Evolutionary conservation across 2,797 vertebrate species (phyloP).

Genomic region (Acropternis orthonyx): DNA sequence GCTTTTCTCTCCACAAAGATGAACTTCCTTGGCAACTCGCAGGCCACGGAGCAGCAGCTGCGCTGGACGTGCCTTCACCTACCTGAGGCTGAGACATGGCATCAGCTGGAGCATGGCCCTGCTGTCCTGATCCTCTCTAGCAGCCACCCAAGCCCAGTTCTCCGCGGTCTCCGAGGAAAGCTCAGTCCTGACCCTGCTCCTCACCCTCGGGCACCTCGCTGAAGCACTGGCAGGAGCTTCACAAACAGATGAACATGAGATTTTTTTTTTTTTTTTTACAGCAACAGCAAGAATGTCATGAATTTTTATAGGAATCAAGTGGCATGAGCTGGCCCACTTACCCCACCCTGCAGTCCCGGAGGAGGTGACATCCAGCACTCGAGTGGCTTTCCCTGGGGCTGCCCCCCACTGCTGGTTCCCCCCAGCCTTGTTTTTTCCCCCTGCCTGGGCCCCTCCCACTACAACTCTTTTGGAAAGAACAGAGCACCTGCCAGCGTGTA

Average conservation of each 20-base stretch:
- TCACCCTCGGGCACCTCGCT: background rate
- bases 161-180: background rate
- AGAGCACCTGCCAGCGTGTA: slow-evolving; percentile 58
- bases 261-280: background rate
- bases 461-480: background rate
- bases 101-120: rapidly evolving
- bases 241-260: background rate
- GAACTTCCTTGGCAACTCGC: background rate
- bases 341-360: background rate
- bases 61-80: too few species aligned
- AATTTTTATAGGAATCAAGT: background rate
- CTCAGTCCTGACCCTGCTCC: background rate
- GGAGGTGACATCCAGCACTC: background rate
- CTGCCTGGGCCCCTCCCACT: slow-evolving; percentile 26
- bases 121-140: background rate
- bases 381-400: background rate
- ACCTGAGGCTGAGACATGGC: background rate
- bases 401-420: background rate
- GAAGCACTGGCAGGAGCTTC: background rate
- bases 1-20: background rate
- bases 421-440: background rate
- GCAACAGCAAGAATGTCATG: background rate
- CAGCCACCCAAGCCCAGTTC: background rate
- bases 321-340: background rate
- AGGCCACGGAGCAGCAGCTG: too few species aligned